Percentiles rank a stretch among this genome's conserved stretches.
phyloP scores from a whole-genome alignment of 2,888 invertebrate genomes.

The Ophioninae sp. region DNA sequence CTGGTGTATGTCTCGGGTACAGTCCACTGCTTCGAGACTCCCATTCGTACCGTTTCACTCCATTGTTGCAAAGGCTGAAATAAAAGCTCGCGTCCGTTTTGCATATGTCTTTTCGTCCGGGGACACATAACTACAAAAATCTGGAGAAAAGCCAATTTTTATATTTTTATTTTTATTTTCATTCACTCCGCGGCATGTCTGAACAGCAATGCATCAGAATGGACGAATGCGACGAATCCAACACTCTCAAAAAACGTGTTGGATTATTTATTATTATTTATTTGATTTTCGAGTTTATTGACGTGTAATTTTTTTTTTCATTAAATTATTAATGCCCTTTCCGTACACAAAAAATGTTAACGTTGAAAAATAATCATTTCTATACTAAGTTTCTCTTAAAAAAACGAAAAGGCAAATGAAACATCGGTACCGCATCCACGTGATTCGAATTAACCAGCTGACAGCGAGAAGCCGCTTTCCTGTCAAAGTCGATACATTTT shows the following conservation, averaged over 20 bases:
- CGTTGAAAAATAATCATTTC: too few species aligned
- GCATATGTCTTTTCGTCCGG: conserved; percentile 59
- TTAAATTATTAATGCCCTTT: too few species aligned
- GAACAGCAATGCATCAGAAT: conserved; percentile 55
- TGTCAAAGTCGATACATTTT: not conserved
- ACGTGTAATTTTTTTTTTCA: too few species aligned
- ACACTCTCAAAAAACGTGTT: too few species aligned
- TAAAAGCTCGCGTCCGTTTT: conserved; percentile 59
- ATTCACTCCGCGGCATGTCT: conserved; percentile 35
- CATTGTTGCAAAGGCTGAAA: conserved; percentile 58
- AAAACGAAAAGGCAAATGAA: too few species aligned
- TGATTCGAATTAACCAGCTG: not conserved
- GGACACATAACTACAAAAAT: conserved; percentile 49
- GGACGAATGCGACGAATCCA: not conserved
- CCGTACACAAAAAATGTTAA: too few species aligned
- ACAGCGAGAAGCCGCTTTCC: not conserved
- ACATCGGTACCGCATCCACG: not conserved
- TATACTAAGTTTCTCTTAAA: too few species aligned
- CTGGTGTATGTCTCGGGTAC: conserved; percentile 30
- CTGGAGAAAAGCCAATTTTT: conserved; percentile 58
- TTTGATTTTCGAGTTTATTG: too few species aligned
- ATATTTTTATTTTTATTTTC: conserved; percentile 33
- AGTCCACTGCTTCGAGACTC: not conserved
- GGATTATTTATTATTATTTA: too few species aligned
- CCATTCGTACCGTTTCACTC: conserved; percentile 2